Base-by-base conservation (phyloP, 1,140 invertebrate species). In the Caerostris darwini region DNA sequence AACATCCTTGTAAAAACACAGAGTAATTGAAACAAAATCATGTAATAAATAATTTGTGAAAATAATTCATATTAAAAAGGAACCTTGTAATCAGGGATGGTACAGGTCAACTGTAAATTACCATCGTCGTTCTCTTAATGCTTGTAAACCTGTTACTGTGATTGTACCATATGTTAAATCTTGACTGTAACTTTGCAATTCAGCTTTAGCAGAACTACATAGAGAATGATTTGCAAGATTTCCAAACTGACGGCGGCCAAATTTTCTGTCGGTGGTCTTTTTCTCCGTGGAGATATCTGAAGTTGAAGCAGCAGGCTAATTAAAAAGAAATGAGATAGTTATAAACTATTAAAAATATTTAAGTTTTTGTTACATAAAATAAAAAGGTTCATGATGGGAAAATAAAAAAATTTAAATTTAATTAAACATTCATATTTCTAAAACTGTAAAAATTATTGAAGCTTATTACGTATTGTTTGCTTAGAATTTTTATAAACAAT, bases 121-220 rank as follows among this genome's bases (percentile, higher is more conserved):
- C 93, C 93, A 94, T 61, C 81, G 57, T n/a, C 81, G 14, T 59
- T 94, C 93, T 94, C 59, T 64, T 7, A 94, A 59, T 34, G 93
- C 69, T 58, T 94, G 87, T 3, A 94, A 53, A 58, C 61, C 88
- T 19, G 87, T 94, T 8, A 90, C 93, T 19, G 93, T 90, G 34
- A 94, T 94, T 34, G 93, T 94, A 8, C 93, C 93, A 89, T 90
- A 94, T 14, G 93, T 85, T 53, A 90, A 58, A 85, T 94, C 93
- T 94, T 94, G 93, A 69, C 57, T 90, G 61, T 94, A 94, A 71
- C 81, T 94, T 64, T 94, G 93, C 0, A 94, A 57, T 50, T 88
- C 93, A 34, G 93, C 87, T 94, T 94, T 94, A 19, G 93, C 93
- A 19, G 93, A 94, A 71, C 93, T 94, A n/a, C 61, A 82, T 5